phyloP scores from a whole-genome alignment of 2,113 vertebrate species.

The Rattus norvegicus region DNA sequence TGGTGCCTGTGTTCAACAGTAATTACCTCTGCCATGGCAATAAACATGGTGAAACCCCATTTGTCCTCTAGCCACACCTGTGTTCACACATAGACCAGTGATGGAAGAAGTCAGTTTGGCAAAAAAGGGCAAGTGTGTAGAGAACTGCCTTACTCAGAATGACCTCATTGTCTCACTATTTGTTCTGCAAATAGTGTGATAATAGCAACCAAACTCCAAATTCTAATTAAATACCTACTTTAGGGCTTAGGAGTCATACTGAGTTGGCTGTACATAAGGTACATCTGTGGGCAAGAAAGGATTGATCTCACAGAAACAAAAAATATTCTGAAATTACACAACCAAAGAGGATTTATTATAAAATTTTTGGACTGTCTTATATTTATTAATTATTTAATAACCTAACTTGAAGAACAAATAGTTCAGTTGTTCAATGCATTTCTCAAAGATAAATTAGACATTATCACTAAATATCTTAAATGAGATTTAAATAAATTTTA shows the following conservation, averaged over 20 bases:
- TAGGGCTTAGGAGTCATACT: background rate
- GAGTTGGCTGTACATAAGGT: background rate
- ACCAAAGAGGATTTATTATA: background rate
- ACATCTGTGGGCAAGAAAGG: background rate
- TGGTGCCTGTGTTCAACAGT: background rate
- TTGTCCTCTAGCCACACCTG: background rate
- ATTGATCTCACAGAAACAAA: background rate
- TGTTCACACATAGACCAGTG: background rate
- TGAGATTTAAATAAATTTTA: background rate
- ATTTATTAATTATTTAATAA: background rate
- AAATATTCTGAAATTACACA: constrained; percentile 4
- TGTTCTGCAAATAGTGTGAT: background rate
- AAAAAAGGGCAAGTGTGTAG: background rate
- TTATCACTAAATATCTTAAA: background rate
- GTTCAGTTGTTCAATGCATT: background rate
- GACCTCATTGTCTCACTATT: background rate
- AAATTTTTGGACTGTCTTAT: background rate
- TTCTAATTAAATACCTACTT: background rate
- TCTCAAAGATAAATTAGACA: background rate
- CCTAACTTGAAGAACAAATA: background rate
- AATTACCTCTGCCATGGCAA: background rate
- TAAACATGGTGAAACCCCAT: background rate
- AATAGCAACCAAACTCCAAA: background rate
- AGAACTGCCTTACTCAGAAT: background rate
- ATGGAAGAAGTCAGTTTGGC: background rate